Evolutionary conservation across 2,113 vertebrate species (phyloP).

Genomic region (Sylvia atricapilla): DNA sequence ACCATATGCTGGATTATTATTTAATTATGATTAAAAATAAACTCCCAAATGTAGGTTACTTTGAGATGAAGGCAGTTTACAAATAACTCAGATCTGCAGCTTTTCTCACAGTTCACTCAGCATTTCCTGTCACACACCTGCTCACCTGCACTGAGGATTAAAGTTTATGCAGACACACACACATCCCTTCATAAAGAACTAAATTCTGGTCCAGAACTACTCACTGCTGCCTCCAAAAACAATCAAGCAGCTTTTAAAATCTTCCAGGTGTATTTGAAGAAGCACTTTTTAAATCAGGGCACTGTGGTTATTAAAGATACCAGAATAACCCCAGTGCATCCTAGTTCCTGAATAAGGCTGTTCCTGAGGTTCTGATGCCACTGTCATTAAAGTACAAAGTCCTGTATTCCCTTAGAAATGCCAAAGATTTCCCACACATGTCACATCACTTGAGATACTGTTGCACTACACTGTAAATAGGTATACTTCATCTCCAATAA

Average conservation of each 20-base stretch:
- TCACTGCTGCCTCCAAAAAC: neutral
- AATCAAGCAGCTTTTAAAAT: neutral
- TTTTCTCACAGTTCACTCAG: neutral
- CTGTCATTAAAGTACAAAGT: neutral
- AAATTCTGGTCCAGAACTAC: neutral
- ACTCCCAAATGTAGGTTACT: neutral
- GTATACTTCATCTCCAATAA: neutral
- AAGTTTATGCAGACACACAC: neutral
- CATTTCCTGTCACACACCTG: neutral
- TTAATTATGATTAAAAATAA: neutral
- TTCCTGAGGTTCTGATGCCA: neutral
- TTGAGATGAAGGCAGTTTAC: neutral
- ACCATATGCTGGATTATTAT: neutral
- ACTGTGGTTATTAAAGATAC: neutral
- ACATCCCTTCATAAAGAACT: neutral
- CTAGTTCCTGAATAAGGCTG: fast-evolving
- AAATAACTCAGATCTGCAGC: neutral
- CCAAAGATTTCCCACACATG: neutral
- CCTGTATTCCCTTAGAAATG: neutral
- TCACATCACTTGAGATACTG: neutral
- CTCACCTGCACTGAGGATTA: neutral
- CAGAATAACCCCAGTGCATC: neutral
- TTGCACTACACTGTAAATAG: fast-evolving
- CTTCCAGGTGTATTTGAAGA: neutral
- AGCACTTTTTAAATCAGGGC: neutral